Evolutionary conservation across 2,797 vertebrate genomes (phyloP), one percentile per base, ranked within the genome.

Genomic region (Darevskia nairensis): DNA sequence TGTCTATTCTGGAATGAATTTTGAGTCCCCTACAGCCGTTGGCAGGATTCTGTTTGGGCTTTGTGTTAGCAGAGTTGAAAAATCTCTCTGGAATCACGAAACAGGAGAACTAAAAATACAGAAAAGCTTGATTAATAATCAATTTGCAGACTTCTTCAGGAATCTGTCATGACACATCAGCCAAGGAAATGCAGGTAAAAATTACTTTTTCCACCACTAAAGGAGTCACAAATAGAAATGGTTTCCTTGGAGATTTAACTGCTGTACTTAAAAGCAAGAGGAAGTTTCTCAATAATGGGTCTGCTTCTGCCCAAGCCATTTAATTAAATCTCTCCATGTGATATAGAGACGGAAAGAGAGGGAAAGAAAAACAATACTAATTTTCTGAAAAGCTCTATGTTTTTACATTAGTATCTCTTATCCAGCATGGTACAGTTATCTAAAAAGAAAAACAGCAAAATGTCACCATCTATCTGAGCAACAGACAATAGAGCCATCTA

Each of bases 161-260:
- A 95, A 96, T 91, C 96, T 96, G 97, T 98, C 97, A 96, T 85
- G 95, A 96, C 96, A 96, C 96, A 96, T 97, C 96, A 97, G 95
- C 96, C 95, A 96, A 93, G 94, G 94, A 94, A 95, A 87, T 84
- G 95, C 94, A 98, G 96, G 97, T 97, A 97, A 97, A 97, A 97
- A 97, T 97, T 96, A 96, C 94, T 96, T 95, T 75, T 95, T 94
- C 95, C 94, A 96, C 95, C 94, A 96, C 92, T 92, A 96, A 90
- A 93, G 89, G 85, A 95, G 91, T 95, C 95, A 94, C 95, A 96
- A 96, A 97, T 96, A 96, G 95, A 94, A 91, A 19, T 90, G 92
- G 95, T 97, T 97, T 96, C 96, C 97, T 96, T 96, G 95, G 96
- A 95, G 92, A 96, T 89, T 95, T 88, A 85, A 46, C 80, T 94